These are phyloP conservation scores for Cantharis nigra DNA, from an alignment of 2,888 invertebrate genomes.

Conservation along the genomic window DNA sequence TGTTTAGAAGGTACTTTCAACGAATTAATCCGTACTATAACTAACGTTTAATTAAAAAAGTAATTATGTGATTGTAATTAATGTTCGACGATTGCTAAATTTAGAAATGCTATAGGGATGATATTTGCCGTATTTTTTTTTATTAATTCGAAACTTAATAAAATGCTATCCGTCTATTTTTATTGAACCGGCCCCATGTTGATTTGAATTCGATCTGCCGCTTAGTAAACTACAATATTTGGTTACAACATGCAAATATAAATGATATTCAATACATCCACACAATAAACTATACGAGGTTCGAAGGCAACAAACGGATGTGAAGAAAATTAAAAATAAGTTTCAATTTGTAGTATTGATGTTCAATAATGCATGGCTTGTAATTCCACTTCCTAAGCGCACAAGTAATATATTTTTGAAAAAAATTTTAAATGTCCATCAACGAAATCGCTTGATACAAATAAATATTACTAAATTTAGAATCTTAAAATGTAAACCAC, in stretches of 20 bases:
- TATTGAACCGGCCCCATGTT: background rate
- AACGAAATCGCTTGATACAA: constrained; percentile 8
- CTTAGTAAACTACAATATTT: background rate
- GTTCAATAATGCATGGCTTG: background rate
- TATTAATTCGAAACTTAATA: background rate
- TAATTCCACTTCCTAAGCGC: background rate
- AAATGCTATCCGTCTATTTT: background rate
- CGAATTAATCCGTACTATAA: background rate
- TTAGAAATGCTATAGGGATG: background rate
- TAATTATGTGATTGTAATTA: background rate
- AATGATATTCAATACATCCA: background rate
- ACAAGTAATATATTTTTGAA: background rate
- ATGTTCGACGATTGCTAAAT: background rate
- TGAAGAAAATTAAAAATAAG: background rate
- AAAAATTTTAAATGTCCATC: background rate
- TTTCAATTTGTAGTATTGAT: background rate
- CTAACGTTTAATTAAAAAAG: background rate
- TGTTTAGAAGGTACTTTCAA: background rate
- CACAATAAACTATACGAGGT: background rate
- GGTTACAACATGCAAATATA: background rate
- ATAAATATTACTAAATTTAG: constrained; percentile 23
- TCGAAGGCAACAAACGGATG: background rate
- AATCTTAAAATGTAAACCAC: constrained; percentile 14
- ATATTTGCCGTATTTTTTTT: background rate
- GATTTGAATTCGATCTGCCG: background rate